Percentiles rank a stretch among this genome's conserved stretches.
phyloP scores from a whole-genome alignment of 2,888 invertebrate genomes.

The Eilema depressum region DNA sequence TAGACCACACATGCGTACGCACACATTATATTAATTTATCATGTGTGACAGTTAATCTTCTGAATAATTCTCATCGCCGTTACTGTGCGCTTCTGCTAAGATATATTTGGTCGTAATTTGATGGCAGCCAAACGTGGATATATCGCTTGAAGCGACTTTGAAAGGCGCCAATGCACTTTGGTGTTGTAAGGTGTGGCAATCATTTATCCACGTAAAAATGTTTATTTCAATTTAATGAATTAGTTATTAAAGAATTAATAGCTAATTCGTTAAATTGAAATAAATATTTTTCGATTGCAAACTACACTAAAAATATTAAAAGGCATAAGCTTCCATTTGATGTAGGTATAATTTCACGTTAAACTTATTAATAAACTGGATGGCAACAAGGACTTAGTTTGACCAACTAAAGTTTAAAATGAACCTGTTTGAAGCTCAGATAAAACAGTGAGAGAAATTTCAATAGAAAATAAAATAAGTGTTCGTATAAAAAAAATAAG shows the following conservation, averaged over 20 bases:
- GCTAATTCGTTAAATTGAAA: not conserved
- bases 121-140: conserved; percentile 18
- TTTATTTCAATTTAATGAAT: too few relatives aligned
- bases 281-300: not conserved
- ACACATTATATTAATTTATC: conserved; percentile 61
- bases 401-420: conserved; percentile 1
- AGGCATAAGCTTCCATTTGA: not conserved
- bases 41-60: conserved; percentile 57
- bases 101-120: conserved; percentile 42
- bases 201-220: conserved; percentile 5
- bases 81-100: conserved; percentile 37
- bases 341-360: not conserved
- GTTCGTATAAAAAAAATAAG: conserved; percentile 22
- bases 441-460: not conserved
- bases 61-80: conserved; percentile 46
- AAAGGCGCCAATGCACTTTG: conserved; percentile 17
- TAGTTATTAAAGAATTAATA: too few relatives aligned
- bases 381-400: not conserved
- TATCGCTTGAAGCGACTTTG: conserved; percentile 10
- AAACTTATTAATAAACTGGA: not conserved
- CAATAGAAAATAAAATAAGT: conserved; percentile 27
- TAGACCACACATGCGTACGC: conserved; percentile 61
- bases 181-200: conserved; percentile 6
- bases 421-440: conserved; percentile 10
- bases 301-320: not conserved